phyloP scores from a whole-genome alignment of 2,113 vertebrate species.

The Rhabdomys dilectus region DNA sequence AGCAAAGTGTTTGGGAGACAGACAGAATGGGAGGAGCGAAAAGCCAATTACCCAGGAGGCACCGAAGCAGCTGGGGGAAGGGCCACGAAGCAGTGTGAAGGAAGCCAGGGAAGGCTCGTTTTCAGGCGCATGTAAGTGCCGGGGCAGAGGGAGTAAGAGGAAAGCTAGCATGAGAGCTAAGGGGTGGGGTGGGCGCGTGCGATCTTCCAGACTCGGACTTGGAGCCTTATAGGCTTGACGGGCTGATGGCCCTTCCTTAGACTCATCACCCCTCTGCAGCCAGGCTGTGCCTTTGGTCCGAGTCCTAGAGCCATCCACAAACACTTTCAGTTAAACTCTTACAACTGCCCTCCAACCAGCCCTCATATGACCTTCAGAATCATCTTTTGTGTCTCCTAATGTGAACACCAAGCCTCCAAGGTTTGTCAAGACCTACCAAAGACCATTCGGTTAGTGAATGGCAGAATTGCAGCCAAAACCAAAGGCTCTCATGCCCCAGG shows the following conservation, averaged over 20 bases:
- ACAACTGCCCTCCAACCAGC: conserved; percentile 7
- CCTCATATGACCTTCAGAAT: not conserved
- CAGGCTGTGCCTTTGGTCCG: not conserved
- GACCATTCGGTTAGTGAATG: not conserved
- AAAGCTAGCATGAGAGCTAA: not conserved
- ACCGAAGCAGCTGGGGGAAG: not conserved
- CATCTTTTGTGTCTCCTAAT: conserved; percentile 16
- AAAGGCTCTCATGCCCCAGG: not conserved
- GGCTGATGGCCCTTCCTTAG: not conserved
- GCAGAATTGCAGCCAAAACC: not conserved
- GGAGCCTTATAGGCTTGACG: not conserved
- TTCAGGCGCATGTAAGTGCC: not conserved
- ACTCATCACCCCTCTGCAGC: not conserved
- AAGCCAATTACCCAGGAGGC: not conserved
- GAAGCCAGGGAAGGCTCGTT: not conserved
- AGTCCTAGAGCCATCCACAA: not conserved
- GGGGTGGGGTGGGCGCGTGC: not conserved
- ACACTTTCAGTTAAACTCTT: conserved; percentile 16
- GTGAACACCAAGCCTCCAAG: conserved; percentile 24
- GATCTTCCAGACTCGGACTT: not conserved
- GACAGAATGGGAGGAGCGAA: not conserved
- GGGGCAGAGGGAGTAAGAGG: not conserved
- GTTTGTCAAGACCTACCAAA: not conserved
- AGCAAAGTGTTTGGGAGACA: not conserved
- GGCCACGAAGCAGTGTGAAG: accelerated